Conservation (phyloP, 2,113 vertebrate genomes). For the Gorsachius goisagi region DNA sequence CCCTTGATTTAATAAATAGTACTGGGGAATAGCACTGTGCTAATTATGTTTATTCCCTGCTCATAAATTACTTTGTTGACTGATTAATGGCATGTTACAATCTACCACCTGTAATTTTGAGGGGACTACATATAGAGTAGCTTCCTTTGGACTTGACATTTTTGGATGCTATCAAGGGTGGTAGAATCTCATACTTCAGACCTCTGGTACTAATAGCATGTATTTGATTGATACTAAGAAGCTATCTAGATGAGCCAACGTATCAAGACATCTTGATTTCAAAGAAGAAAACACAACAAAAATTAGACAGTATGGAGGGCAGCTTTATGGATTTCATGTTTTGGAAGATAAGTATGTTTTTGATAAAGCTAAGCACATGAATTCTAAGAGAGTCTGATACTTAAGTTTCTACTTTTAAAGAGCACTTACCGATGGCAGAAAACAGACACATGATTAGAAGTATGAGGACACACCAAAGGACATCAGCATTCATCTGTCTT, state of each 20-base stretch:
- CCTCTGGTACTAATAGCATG: not conserved
- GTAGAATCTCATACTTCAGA: not conserved
- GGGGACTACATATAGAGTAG: not conserved
- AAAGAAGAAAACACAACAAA: not conserved
- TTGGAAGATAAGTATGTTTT: not conserved
- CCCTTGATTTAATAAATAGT: not conserved
- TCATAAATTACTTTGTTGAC: not conserved
- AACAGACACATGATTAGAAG: constrained; percentile 93
- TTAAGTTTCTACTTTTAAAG: not conserved
- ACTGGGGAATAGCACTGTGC: not conserved
- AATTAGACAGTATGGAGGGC: not conserved
- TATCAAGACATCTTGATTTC: not conserved
- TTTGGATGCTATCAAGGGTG: not conserved
- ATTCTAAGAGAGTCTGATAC: not conserved
- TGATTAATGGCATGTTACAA: not conserved
- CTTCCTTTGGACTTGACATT: not conserved
- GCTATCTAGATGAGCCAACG: not conserved
- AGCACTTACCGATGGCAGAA: constrained; percentile 87
- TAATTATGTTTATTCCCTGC: not conserved
- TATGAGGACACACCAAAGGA: constrained; percentile 97
- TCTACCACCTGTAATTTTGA: not conserved
- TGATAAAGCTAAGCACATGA: not conserved
- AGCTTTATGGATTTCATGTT: not conserved
- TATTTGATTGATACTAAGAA: not conserved
- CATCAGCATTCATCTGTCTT: constrained; percentile 92